Base-by-base conservation (phyloP, 1,140 invertebrate genomes). In the Metopolophium dirhodum region DNA sequence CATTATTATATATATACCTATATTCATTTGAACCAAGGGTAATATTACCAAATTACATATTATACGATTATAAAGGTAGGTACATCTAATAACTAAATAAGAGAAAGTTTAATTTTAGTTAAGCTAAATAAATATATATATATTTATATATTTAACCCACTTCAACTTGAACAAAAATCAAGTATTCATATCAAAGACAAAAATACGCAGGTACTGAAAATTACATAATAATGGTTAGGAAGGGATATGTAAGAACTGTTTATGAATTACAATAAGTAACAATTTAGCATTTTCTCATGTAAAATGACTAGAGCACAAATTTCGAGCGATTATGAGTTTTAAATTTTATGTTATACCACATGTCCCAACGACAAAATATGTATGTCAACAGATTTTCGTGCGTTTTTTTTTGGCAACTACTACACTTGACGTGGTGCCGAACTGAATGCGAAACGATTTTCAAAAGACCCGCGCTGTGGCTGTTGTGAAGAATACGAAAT, bases 391-490 rank as follows among this genome's bases (percentile, higher is more conserved):
- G 11, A 47, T 49, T 54, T 89, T 54, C 41, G 4, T 47, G 41
- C 23, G 7, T 45, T 90, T 61, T 61, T 61, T 91, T 82, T 91
- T 68, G 57, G 57, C 57, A 45, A 49, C 61, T 30, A 35, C 61
- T 82, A 18, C 8, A 20, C 41, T 45, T 7, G 11, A 91, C 14
- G 41, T 41, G 18, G 41, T 23, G 49, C 77, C 41, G 20, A 54
- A 89, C 35, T 83, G 91, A 92, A 92, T 92, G 77, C 68, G 47
- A 92, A 92, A 82, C 41, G 6, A 61, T 92, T 92, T 92, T 92
- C 91, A 83, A 92, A 92, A 35, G 45, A 85, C 45, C 68, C 47
- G 77, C n/a, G n/a, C 20, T 7, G 22, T 41, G 37, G 20, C 20
- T 26, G n/a, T 83, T 22, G 47, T 51, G 47, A 1, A 85, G 47